phyloP scores from a whole-genome alignment of 2,888 invertebrate genomes.

The Rhagonycha fulva region DNA sequence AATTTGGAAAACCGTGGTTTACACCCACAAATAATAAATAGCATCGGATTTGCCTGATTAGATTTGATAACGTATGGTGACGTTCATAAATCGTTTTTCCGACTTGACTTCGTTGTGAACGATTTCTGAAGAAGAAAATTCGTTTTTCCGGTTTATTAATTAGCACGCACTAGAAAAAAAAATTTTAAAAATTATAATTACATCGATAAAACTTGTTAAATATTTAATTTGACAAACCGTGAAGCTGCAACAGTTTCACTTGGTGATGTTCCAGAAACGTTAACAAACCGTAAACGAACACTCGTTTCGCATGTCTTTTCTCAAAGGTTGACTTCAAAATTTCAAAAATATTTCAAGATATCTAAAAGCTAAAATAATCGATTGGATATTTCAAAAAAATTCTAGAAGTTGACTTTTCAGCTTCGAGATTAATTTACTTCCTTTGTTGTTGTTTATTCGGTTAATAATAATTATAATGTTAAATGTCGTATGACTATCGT shows the following conservation, averaged over 20 bases:
- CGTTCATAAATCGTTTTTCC: neutral
- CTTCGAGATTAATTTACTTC: neutral
- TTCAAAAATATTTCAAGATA: neutral
- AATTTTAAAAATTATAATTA: constrained; percentile 4
- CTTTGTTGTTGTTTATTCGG: neutral
- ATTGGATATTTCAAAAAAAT: no score
- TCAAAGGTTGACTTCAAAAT: neutral
- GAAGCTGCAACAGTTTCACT: constrained; percentile 11
- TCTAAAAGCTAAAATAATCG: neutral
- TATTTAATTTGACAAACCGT: constrained; percentile 11
- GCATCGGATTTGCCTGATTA: no score
- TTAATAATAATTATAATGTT: neutral
- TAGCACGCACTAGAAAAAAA: neutral
- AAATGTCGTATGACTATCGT: neutral
- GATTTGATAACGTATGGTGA: no score
- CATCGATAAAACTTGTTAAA: constrained; percentile 8
- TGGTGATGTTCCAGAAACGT: constrained; percentile 17
- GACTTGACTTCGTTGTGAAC: neutral
- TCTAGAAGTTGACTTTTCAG: no score
- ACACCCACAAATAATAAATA: no score
- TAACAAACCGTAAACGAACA: constrained; percentile 14
- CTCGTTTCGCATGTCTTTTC: neutral
- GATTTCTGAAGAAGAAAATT: neutral
- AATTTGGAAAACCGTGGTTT: no score
- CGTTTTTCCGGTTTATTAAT: neutral